Conservation (phyloP, 2,113 vertebrate species). For the Cygnus atratus region DNA sequence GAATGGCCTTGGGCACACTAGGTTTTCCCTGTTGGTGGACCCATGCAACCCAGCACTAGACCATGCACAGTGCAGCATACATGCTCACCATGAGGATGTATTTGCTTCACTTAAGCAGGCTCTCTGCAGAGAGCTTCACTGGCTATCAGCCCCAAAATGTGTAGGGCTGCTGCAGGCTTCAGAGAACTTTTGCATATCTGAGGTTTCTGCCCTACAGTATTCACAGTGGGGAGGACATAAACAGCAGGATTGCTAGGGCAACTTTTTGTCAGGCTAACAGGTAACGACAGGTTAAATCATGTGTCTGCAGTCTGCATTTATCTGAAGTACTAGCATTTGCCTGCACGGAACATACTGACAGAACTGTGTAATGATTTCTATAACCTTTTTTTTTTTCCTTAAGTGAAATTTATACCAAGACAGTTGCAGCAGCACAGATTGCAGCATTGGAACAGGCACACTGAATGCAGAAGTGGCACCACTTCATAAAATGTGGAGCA, state of each 20-base stretch:
- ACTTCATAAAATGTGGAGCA: not conserved
- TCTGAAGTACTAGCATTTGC: not conserved
- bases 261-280: not conserved
- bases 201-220: not conserved
- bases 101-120: not conserved
- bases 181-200: not conserved
- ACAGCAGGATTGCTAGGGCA: not conserved
- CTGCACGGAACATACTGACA: not conserved
- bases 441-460: not conserved
- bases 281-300: not conserved
- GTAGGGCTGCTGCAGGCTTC: not conserved
- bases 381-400: not conserved
- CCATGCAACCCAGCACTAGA: not conserved
- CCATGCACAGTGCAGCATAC: not conserved
- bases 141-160: not conserved
- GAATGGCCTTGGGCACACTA: not conserved
- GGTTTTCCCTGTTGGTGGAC: not conserved
- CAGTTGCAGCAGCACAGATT: not conserved
- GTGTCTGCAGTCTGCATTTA: not conserved
- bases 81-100: not conserved
- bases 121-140: not conserved
- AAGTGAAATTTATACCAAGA: not conserved
- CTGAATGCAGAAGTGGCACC: not conserved
- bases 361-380: not conserved
- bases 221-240: not conserved